These are phyloP conservation scores for Ophion obscuratus DNA, from an alignment of 2,888 invertebrate genomes.

Conservation along the genomic window DNA sequence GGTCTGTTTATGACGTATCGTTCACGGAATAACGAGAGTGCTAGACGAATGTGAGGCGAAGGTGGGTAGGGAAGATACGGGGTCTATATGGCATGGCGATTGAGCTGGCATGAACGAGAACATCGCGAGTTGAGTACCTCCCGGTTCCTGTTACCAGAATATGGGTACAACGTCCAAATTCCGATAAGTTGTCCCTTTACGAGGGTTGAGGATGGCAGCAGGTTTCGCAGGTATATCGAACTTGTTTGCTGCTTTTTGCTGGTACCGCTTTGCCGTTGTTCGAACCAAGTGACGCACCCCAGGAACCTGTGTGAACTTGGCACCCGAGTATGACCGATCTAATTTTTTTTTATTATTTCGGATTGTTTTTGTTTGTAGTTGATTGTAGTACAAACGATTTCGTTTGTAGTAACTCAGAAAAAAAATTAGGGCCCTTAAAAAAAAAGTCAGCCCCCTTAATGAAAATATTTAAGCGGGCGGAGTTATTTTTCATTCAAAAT, in stretches of 20 bases:
- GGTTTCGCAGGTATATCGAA: conserved; percentile 35
- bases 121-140: conserved; percentile 49
- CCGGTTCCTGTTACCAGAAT: conserved; percentile 57
- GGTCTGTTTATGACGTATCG: conserved; percentile 63
- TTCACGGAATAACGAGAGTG: conserved; percentile 48
- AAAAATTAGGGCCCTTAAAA: too few relatives aligned
- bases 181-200: conserved; percentile 61
- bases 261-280: not conserved
- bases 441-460: too few relatives aligned
- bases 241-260: conserved; percentile 24
- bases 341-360: too few relatives aligned
- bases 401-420: too few relatives aligned
- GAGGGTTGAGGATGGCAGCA: conserved; percentile 39
- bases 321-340: too few relatives aligned
- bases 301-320: conserved; percentile 36
- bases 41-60: conserved; percentile 3
- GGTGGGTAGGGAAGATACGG: not conserved
- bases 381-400: too few relatives aligned
- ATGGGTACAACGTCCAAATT: conserved; percentile 46
- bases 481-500: too few relatives aligned
- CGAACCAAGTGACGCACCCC: conserved; percentile 31
- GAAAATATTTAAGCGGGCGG: too few relatives aligned
- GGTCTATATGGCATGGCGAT: conserved; percentile 25
- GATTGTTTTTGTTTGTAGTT: too few relatives aligned
- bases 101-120: conserved; percentile 44